Percentiles rank a stretch among this genome's conserved stretches.
Evolutionary conservation across 2,888 invertebrate species (phyloP).

Genomic region (Imbricaverruca yamaguchii): DNA sequence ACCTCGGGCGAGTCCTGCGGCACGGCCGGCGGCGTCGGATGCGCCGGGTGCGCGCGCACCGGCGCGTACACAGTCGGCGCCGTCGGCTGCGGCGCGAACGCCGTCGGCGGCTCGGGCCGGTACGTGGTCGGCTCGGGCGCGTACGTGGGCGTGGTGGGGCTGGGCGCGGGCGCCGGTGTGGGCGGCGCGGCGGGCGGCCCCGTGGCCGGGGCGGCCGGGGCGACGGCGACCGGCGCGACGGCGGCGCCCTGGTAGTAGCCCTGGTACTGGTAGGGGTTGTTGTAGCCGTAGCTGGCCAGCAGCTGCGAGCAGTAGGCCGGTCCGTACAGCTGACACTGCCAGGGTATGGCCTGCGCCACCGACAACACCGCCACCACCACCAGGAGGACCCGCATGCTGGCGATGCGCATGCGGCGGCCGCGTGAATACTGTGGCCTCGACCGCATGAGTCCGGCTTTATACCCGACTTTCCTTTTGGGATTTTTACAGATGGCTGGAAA

Average conservation of each 20-base stretch:
- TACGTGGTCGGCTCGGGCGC: too few relatives aligned
- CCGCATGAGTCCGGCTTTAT: slow-evolving; percentile 38
- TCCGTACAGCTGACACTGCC: not conserved
- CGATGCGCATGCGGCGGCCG: slow-evolving; percentile 35
- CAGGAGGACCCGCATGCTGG: not conserved
- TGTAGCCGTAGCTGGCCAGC: not conserved
- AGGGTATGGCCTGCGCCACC: not conserved
- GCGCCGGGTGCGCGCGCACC: slow-evolving; percentile 39
- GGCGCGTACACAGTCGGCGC: slow-evolving; percentile 62
- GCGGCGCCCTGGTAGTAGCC: not conserved
- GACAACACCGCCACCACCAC: not conserved
- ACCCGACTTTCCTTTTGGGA: slow-evolving; percentile 27
- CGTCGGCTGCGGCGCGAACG: slow-evolving; percentile 48
- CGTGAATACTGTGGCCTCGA: slow-evolving; percentile 46
- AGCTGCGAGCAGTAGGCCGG: not conserved
- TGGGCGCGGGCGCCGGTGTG: too few relatives aligned
- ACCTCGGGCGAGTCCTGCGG: too few relatives aligned
- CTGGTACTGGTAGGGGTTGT: not conserved
- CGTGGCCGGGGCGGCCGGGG: not conserved
- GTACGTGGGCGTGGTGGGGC: too few relatives aligned
- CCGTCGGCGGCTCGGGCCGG: too few relatives aligned
- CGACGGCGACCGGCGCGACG: not conserved
- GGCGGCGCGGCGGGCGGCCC: not conserved
- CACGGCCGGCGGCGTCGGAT: slow-evolving; percentile 47
- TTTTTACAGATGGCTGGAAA: slow-evolving; percentile 24